phyloP scores from a whole-genome alignment of 2,888 invertebrate species.

The Gandaritis pyraliata region DNA sequence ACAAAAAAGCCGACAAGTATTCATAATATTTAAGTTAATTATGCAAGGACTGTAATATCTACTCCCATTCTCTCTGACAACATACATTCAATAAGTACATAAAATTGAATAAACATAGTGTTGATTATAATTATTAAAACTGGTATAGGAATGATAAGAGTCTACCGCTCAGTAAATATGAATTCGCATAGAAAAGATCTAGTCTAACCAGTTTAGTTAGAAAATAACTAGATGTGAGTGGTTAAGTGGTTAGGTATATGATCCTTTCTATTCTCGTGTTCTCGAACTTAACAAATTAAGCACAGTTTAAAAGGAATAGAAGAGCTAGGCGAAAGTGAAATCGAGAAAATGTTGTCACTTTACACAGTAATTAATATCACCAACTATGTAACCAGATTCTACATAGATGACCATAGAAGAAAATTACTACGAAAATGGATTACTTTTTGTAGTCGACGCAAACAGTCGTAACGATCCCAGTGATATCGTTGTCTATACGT shows the following conservation, averaged over 20 bases:
- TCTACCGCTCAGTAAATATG: constrained; percentile 16
- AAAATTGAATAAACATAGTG: constrained; percentile 9
- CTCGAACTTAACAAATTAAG: not conserved
- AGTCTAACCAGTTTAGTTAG: not conserved
- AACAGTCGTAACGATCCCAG: too few relatives aligned
- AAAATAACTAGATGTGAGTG: constrained; percentile 5
- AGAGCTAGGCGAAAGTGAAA: not conserved
- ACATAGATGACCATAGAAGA: too few relatives aligned
- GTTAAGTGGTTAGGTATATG: not conserved
- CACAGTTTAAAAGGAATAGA: too few relatives aligned
- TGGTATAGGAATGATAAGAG: constrained; percentile 7
- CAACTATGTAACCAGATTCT: not conserved
- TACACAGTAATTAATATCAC: not conserved
- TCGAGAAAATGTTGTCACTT: not conserved
- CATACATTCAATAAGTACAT: constrained; percentile 5
- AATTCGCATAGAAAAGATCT: constrained; percentile 9
- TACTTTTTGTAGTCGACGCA: too few relatives aligned
- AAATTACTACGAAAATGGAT: too few relatives aligned
- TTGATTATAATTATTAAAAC: constrained; percentile 11
- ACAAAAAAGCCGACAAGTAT: too few relatives aligned
- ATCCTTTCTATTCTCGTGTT: not conserved
- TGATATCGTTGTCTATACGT: not conserved
- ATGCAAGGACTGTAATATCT: constrained; percentile 1
- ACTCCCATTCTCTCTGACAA: not conserved
- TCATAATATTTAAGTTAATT: not conserved